A percentile compares a stretch with the other conserved stretches of the same genome.
phyloP scores from a whole-genome alignment of 2,113 vertebrate genomes.

The Neodon shergylaensis region DNA sequence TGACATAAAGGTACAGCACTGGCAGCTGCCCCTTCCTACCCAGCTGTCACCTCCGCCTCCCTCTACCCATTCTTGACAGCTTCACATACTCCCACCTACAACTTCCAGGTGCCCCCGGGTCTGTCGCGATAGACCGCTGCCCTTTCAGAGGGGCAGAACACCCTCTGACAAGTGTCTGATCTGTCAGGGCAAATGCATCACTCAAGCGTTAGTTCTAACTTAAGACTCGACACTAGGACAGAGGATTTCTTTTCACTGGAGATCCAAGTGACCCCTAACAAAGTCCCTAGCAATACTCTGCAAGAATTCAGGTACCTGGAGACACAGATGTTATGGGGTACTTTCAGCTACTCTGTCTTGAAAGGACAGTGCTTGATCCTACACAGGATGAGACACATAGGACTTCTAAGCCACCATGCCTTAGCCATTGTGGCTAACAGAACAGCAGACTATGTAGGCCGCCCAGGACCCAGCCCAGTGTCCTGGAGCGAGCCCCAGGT shows the following conservation, averaged over 20 bases:
- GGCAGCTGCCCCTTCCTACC: not conserved
- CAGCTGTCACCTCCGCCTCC: not conserved
- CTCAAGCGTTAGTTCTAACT: not conserved
- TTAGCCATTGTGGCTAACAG: not conserved
- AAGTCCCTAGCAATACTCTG: conserved; percentile 17
- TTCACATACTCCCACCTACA: not conserved
- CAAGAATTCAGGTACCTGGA: not conserved
- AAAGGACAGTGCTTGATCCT: not conserved
- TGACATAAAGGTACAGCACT: not conserved
- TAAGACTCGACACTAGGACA: not conserved
- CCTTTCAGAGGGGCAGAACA: not conserved
- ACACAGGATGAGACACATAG: not conserved
- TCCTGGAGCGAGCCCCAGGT: not conserved
- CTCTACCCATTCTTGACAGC: not conserved
- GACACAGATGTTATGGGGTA: not conserved
- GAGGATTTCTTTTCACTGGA: conserved; percentile 21
- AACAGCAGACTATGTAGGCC: not conserved
- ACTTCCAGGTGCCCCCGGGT: not conserved
- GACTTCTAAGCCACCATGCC: not conserved
- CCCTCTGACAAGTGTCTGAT: not conserved
- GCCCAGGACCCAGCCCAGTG: not conserved
- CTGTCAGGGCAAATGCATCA: not conserved
- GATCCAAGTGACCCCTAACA: conserved; percentile 31
- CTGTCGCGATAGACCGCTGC: not conserved
- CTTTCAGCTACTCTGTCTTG: not conserved